Percentiles rank a stretch among this genome's conserved stretches.
Conservation (phyloP, 2,888 invertebrate genomes). For the Thecophora atra region DNA sequence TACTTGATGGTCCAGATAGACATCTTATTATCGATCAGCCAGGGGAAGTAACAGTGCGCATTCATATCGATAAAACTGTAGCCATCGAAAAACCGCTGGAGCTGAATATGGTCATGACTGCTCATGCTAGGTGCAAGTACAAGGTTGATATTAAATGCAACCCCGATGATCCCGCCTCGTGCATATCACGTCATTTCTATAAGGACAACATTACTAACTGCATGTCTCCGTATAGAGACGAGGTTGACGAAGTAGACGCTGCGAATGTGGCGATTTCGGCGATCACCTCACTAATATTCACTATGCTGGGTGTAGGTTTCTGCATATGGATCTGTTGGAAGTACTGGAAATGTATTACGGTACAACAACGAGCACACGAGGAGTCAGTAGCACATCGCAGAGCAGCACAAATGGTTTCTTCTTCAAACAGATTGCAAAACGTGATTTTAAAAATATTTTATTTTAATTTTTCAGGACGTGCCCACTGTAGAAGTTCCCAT, state of each 20-base stretch:
- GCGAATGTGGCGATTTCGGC: constrained; percentile 63
- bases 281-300: constrained; percentile 62
- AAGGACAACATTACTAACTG: constrained; percentile 63
- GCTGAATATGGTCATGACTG: constrained; percentile 60
- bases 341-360: constrained; percentile 64
- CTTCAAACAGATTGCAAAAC: neutral
- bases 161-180: constrained; percentile 56
- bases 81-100: constrained; percentile 58
- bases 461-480: constrained; percentile 54
- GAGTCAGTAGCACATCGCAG: constrained; percentile 55
- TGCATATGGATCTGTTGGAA: constrained; percentile 65
- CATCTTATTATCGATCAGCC: constrained; percentile 60
- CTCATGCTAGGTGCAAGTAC: constrained; percentile 59
- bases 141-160: constrained; percentile 58
- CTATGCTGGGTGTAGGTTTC: constrained; percentile 63
- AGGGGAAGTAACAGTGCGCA: constrained; percentile 55
- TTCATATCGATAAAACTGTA: constrained; percentile 54
- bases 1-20: constrained; percentile 57
- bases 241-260: constrained; percentile 56
- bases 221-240: constrained; percentile 61
- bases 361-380: constrained; percentile 62
- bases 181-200: constrained; percentile 61
- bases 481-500: constrained; percentile 58
- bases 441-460: no score
- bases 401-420: constrained; percentile 47